Percentiles rank a stretch among this genome's conserved stretches.
phyloP scores from a whole-genome alignment of 1,140 invertebrate genomes.

The Drosophila persimilis region DNA sequence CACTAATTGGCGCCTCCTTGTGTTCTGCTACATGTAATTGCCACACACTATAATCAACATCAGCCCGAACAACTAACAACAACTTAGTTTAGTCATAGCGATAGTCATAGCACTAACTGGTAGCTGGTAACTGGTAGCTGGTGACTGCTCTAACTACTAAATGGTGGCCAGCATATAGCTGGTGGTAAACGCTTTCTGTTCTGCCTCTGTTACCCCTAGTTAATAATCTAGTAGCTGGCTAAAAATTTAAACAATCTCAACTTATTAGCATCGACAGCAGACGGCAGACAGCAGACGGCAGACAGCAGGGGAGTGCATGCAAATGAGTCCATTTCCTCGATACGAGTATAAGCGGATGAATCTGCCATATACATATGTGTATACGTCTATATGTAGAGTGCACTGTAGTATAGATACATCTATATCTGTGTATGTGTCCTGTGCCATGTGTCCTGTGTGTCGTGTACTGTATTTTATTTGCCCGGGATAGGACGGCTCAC shows the following conservation, averaged over 20 bases:
- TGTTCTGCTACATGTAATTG: slow-evolving; percentile 56
- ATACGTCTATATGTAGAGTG: slow-evolving; percentile 53
- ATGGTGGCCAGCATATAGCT: slow-evolving; percentile 7
- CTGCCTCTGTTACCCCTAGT: slow-evolving; percentile 11
- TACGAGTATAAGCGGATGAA: slow-evolving; percentile 2
- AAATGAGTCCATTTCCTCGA: slow-evolving; percentile 26
- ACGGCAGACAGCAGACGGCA: neutral
- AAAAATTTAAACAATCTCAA: slow-evolving; percentile 37
- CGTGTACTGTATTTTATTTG: slow-evolving; percentile 73
- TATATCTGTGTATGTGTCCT: slow-evolving; percentile 34
- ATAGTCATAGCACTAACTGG: slow-evolving; percentile 36
- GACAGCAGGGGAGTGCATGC: slow-evolving; percentile 37
- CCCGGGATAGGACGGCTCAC: slow-evolving; percentile 81
- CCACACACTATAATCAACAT: slow-evolving; percentile 54
- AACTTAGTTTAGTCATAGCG: slow-evolving; percentile 50
- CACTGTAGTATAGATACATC: slow-evolving; percentile 35
- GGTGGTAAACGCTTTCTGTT: slow-evolving; percentile 18
- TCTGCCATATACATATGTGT: slow-evolving; percentile 22
- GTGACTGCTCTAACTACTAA: neutral
- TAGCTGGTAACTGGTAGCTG: no score
- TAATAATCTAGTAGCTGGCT: slow-evolving; percentile 36
- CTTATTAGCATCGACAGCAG: slow-evolving; percentile 30
- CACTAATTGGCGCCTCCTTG: slow-evolving; percentile 45
- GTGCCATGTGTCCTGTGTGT: slow-evolving; percentile 59
- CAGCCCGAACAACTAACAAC: slow-evolving; percentile 30